A percentile compares a stretch with the other conserved stretches of the same genome.
Conservation (phyloP, 2,113 vertebrate genomes). For the Cottus gobio region DNA sequence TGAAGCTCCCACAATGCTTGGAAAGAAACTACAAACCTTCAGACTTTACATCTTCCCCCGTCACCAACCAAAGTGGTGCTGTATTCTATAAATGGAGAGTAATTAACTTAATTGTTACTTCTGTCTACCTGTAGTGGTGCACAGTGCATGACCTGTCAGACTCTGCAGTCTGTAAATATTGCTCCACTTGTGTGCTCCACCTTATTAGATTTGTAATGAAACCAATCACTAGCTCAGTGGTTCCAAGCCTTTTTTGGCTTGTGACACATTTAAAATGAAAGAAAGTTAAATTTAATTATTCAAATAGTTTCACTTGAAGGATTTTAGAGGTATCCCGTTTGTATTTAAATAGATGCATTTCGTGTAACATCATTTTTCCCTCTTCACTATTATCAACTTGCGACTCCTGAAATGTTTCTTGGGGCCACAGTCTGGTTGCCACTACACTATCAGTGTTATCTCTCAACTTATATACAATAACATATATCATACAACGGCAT, state of each 20-base stretch:
- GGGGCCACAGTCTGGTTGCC: neutral
- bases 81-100: neutral
- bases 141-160: neutral
- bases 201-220: slow-evolving; percentile 5
- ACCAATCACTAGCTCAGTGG: neutral
- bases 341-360: neutral
- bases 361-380: slow-evolving; percentile 17
- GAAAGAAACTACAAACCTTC: neutral
- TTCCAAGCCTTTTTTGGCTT: neutral
- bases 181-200: neutral
- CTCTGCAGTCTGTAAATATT: slow-evolving; percentile 3
- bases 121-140: neutral
- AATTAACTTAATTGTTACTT: neutral
- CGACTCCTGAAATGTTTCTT: neutral
- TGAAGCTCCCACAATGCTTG: neutral
- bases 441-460: neutral
- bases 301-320: neutral
- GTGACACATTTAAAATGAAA: slow-evolving; percentile 2
- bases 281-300: neutral
- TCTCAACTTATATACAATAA: neutral
- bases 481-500: neutral
- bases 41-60: neutral
- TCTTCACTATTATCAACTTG: neutral
- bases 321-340: neutral
- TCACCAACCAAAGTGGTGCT: neutral